phyloP scores from a whole-genome alignment of 2,888 invertebrate genomes.

The Caenorhabditis imperialis region DNA sequence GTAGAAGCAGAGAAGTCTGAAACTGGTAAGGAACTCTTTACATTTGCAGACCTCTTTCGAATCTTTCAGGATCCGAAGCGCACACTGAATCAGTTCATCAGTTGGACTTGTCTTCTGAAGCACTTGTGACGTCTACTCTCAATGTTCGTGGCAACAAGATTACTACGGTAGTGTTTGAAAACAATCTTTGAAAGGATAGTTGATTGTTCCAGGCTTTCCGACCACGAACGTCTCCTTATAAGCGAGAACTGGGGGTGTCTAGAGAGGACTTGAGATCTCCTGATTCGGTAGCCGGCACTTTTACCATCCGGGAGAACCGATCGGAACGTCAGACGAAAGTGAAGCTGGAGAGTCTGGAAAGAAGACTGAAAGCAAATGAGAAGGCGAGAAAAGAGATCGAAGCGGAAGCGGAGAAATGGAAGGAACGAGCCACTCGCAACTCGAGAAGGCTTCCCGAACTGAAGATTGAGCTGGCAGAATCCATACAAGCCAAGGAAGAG shows the following conservation, averaged over 20 bases:
- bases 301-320: conserved; percentile 50
- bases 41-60: too few species aligned
- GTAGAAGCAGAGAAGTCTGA: conserved; percentile 10
- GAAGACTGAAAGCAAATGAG: conserved; percentile 58
- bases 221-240: conserved; percentile 44
- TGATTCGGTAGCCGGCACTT: conserved; percentile 55
- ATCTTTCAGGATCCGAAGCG: conserved; percentile 16
- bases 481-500: conserved; percentile 36
- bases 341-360: conserved; percentile 60
- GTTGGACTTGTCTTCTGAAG: conserved; percentile 42
- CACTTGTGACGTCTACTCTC: conserved; percentile 36
- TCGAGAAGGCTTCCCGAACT: conserved; percentile 44
- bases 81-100: conserved; percentile 39
- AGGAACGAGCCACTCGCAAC: conserved; percentile 38
- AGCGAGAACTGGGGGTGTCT: conserved; percentile 12
- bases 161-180: conserved; percentile 2
- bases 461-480: conserved; percentile 51
- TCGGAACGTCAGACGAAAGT: conserved; percentile 60
- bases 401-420: conserved; percentile 60
- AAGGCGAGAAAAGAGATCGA: conserved; percentile 58
- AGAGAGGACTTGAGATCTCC: conserved; percentile 39
- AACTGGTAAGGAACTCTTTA: conserved; percentile 5
- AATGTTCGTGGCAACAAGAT: conserved; percentile 47
- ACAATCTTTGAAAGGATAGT: neutral
- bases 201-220: conserved; percentile 24